A percentile compares a stretch with the other conserved stretches of the same genome.
Evolutionary conservation across 2,113 vertebrate genomes (phyloP).

Genomic region (Dendrocopos noguchii): DNA sequence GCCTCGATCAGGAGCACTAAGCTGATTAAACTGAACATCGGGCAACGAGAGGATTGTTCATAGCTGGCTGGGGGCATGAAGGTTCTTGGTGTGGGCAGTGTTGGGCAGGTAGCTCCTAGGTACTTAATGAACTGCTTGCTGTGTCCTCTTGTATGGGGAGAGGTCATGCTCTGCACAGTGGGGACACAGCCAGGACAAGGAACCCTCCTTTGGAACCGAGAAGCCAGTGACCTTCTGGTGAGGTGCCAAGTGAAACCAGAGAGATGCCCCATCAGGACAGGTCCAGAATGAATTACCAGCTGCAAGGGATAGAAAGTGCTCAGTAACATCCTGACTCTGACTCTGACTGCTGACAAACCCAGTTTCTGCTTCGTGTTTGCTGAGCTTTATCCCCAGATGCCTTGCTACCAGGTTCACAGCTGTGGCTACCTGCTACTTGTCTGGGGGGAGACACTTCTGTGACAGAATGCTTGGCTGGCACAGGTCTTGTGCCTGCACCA

Average conservation of each 20-base stretch:
- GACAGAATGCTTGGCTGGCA: background rate
- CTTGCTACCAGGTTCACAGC: background rate
- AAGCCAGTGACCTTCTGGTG: background rate
- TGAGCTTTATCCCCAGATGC: background rate
- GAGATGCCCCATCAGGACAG: background rate
- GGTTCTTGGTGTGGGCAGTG: background rate
- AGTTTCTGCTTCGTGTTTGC: background rate
- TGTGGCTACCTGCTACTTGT: background rate
- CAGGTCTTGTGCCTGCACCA: background rate
- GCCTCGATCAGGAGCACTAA: background rate
- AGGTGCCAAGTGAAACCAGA: background rate
- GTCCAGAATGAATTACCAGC: background rate
- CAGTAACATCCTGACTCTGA: background rate
- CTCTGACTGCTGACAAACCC: background rate
- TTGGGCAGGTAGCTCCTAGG: background rate
- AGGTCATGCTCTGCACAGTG: accelerated
- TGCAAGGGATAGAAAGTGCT: background rate
- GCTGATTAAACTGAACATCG: background rate
- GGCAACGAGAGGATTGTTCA: background rate
- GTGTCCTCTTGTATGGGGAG: background rate
- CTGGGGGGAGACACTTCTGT: background rate
- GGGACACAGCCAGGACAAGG: background rate
- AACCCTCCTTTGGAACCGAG: background rate
- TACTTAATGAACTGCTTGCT: background rate
- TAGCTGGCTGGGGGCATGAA: background rate